A percentile compares a stretch with the other conserved stretches of the same genome.
Evolutionary conservation across 2,113 vertebrate species (phyloP).

Genomic region (Passer montanus): DNA sequence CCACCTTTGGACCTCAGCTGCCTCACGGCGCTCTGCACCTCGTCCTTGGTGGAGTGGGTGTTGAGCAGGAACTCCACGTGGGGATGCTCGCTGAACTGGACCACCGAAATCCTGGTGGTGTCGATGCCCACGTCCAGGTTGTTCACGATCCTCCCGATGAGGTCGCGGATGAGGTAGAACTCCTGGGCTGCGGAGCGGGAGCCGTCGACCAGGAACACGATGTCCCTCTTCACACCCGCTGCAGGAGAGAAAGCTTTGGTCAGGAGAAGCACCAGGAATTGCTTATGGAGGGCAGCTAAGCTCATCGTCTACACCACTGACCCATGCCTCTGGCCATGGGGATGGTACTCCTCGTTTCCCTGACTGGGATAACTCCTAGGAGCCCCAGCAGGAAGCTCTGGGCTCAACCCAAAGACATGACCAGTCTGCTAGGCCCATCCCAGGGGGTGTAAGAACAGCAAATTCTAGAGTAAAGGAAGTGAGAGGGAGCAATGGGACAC

Average conservation of each 20-base stretch:
- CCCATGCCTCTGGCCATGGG: neutral
- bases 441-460: neutral
- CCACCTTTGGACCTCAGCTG: constrained; percentile 82
- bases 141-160: constrained; percentile 84
- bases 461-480: neutral
- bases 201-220: constrained; percentile 93
- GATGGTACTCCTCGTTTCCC: neutral
- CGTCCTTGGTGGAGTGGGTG: constrained; percentile 83
- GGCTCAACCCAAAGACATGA: neutral
- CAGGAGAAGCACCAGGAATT: neutral
- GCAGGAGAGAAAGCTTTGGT: neutral
- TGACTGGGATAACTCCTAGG: neutral
- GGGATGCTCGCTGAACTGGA: constrained; percentile 90
- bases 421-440: neutral
- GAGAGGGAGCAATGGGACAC: neutral
- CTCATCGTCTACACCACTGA: neutral
- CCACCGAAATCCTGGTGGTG: constrained; percentile 84
- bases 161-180: constrained; percentile 80
- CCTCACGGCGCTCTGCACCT: constrained; percentile 79
- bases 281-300: neutral
- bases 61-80: constrained; percentile 87
- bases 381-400: neutral
- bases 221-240: constrained; percentile 82
- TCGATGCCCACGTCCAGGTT: constrained; percentile 87
- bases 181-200: constrained; percentile 77